These are phyloP conservation scores for Gortyna flavago DNA, from an alignment of 2,888 invertebrate species.

Conservation along the genomic window DNA sequence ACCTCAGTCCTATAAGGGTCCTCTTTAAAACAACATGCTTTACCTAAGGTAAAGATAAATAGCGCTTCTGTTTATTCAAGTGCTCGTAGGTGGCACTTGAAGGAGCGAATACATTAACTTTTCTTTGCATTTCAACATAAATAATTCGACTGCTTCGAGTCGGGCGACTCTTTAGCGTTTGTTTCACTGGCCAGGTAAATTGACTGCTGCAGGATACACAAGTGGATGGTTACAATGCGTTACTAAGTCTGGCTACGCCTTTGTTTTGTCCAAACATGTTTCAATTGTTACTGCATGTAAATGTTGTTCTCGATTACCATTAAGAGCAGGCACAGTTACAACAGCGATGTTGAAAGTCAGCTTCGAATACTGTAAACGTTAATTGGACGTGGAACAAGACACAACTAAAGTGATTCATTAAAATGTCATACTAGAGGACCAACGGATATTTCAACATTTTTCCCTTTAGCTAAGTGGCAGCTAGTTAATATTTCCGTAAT, in stretches of 20 bases:
- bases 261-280: conserved; percentile 83
- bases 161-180: conserved; percentile 51
- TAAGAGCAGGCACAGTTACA: conserved; percentile 68
- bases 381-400: conserved; percentile 78
- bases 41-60: conserved; percentile 82
- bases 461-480: conserved; percentile 55
- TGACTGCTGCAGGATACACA: conserved; percentile 54
- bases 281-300: conserved; percentile 82
- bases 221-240: conserved; percentile 66
- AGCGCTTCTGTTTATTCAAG: conserved; percentile 82
- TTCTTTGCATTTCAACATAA: conserved; percentile 68
- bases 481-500: conserved; percentile 46
- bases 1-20: conserved; percentile 77
- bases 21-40: conserved; percentile 82
- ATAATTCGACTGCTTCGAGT: conserved; percentile 54
- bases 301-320: conserved; percentile 82
- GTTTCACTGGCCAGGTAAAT: conserved; percentile 60
- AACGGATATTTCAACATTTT: conserved; percentile 68
- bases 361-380: conserved; percentile 76
- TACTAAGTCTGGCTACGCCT: conserved; percentile 74
- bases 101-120: conserved; percentile 74
- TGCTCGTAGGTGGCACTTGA: conserved; percentile 81
- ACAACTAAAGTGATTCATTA: conserved; percentile 71
- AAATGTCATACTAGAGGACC: conserved; percentile 66
- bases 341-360: conserved; percentile 77